Evolutionary conservation across 2,113 vertebrate species (phyloP), one percentile per base, ranked within the genome.

Genomic region (Anseranas semipalmata): DNA sequence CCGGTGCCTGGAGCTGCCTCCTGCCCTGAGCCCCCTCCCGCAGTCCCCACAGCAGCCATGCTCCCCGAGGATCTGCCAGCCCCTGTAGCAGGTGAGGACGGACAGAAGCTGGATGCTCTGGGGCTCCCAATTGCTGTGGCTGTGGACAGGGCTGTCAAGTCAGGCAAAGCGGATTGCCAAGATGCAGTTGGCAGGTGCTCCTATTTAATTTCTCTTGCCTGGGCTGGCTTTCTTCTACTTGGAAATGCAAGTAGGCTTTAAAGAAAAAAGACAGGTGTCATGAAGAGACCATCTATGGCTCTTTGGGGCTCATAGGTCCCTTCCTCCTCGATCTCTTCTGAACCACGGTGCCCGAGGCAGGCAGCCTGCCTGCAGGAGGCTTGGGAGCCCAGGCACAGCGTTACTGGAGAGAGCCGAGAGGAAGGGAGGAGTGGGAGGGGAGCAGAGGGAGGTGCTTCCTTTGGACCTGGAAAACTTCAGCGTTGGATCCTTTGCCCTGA

Each of bases 341-440:
- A 73, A 56, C 28, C 24, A 10, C n/a, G 8, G 22, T 0, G 0
- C 46, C 0, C 0, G 3, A 32, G 41, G 9, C 67, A 37, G 33
- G 52, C 46, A 43, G 50, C 43, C 41, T 22, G 12, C n/a, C 12
- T 59, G 74, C 65, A 33, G 70, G n/a, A 32, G 3, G 21, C 52
- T 53, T 19, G 45, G 52, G 86, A 73, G 43, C 53, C 78, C 9
- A 18, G 45, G 45, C 45, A 46, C 48, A 50, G 48, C 48, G 4
- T 12, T 22, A 50, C 3, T 11, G 24, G 50, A 52, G 24, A 52
- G 50, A 52, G 50, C 3, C 50, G 79, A 50, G 66, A 88, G 84
- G 75, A 93, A 96, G 71, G 79, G 75, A 81, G 70, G 74, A 77
- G 28, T 56, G 28, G 72, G 77, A 81, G 55, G 43, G 70, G 43